Base-by-base conservation (phyloP, 1,140 invertebrate genomes). In the Drosophila pruinosa region DNA sequence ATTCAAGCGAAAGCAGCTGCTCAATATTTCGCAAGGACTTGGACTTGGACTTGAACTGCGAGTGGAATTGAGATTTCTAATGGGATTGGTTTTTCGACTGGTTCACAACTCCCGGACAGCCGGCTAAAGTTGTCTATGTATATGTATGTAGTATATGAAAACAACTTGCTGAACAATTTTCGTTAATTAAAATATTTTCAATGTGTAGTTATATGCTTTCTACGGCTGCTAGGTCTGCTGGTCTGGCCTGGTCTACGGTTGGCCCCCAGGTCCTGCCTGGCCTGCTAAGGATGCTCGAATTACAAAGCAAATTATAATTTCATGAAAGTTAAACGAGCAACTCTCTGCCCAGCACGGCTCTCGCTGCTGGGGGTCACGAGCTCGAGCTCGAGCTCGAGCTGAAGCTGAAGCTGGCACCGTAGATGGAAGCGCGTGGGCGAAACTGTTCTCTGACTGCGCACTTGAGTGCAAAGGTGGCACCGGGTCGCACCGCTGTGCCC, bases 271-370 rank as follows among this genome's bases (percentile, higher is more conserved):
- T 78, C 31, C 62, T 70, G 69, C 47, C 57, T 67, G 14, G 57
- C 72, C 77, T 78, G 80, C 77, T 83, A 85, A 86, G 74, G 77
- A 85, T 89, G 77, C 85, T 89, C 80, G 75, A 78, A 89, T 89
- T 89, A 89, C 80, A 89, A 86, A 89, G 77, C 86, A 89, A 89
- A 89, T 89, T 89, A 89, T 89, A 89, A 89, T 89, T 89, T 89
- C 86, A 89, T 89, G 85, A 89, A 89, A 89, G 85, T 89, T 89
- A 89, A 89, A 89, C 86, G 85, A 85, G 86, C 81, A 81, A 89
- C 77, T 89, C 74, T 77, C 74, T 53, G 65, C 75, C 53, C 53
- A 21, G 59, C 78, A 48, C 31, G 21, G 52, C 57, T 54, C 43
- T 24, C 19, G 31, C 63, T 59, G 56, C 57, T 65, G 72, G 43